Conservation (phyloP, 2,113 vertebrate genomes). For the Cynocephalus volans region DNA sequence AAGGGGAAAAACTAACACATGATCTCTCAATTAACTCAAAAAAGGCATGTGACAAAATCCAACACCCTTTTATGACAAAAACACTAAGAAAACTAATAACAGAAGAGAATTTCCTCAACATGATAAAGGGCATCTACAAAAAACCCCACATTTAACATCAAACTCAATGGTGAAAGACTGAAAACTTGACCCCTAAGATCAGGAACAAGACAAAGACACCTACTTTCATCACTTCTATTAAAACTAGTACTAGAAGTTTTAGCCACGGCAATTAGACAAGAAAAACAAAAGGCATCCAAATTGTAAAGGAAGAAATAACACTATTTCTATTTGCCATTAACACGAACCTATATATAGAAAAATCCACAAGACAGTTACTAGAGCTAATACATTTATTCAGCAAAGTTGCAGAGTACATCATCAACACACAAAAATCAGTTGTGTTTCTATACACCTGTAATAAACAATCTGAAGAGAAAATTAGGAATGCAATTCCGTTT, state of each 20-base stretch:
- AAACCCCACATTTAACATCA: background rate
- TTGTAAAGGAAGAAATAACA: slow-evolving; percentile 2
- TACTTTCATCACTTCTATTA: background rate
- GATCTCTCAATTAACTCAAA: background rate
- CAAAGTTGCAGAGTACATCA: slow-evolving; percentile 2
- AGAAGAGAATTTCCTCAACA: background rate
- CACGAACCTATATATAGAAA: slow-evolving; percentile 16
- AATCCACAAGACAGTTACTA: background rate
- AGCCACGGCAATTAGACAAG: background rate
- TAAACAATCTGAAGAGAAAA: background rate
- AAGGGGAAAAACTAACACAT: background rate
- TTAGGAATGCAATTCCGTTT: background rate
- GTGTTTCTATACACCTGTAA: background rate
- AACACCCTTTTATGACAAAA: background rate
- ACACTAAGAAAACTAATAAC: background rate
- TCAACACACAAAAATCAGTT: background rate
- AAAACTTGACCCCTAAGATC: background rate
- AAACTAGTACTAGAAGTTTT: background rate
- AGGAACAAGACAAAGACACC: background rate
- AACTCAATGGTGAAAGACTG: background rate
- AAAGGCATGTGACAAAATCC: background rate
- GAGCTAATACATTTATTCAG: slow-evolving; percentile 1
- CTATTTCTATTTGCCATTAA: background rate
- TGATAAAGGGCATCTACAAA: background rate
- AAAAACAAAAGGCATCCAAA: background rate